A percentile compares a stretch with the other conserved stretches of the same genome.
Evolutionary conservation across 2,797 vertebrate genomes (phyloP).

Genomic region (Sternarchorhynchus goeldii): DNA sequence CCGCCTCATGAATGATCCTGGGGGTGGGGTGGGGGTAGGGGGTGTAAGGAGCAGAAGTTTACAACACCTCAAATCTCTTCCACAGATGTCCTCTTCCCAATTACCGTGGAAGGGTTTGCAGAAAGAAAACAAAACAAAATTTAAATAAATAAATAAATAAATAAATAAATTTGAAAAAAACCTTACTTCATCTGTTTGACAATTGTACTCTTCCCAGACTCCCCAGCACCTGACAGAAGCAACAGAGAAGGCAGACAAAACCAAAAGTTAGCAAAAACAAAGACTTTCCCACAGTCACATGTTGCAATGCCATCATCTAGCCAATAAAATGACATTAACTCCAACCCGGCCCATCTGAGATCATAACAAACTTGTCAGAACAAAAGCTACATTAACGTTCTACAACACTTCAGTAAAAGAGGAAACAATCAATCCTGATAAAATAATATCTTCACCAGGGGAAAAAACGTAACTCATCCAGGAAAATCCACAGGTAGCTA

Average conservation of each 20-base stretch:
- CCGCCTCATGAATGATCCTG: conserved; percentile 97
- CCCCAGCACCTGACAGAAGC: conserved; percentile 54
- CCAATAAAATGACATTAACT: not conserved
- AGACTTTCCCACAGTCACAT: conserved; percentile 5
- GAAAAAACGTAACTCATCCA: not conserved
- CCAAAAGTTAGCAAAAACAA: conserved; percentile 33
- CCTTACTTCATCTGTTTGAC: conserved; percentile 99
- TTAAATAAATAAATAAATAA: too few relatives aligned
- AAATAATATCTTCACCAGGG: not conserved
- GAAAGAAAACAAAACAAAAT: not conserved
- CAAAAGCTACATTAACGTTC: not conserved
- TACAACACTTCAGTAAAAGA: not conserved
- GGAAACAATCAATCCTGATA: not conserved
- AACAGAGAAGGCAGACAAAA: conserved; percentile 10
- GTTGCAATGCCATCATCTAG: not conserved
- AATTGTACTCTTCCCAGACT: conserved; percentile 93
- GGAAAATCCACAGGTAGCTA: not conserved
- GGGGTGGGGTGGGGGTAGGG: too few relatives aligned
- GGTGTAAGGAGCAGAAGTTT: not conserved
- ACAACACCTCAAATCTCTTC: too few relatives aligned
- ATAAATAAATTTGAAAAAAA: too few relatives aligned
- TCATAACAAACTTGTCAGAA: not conserved
- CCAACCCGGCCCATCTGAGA: not conserved
- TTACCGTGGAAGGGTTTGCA: conserved; percentile 1
- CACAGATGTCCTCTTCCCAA: not conserved